Evolutionary conservation across 1,140 invertebrate genomes (phyloP).

Genomic region (Drosophila nigrodunni): DNA sequence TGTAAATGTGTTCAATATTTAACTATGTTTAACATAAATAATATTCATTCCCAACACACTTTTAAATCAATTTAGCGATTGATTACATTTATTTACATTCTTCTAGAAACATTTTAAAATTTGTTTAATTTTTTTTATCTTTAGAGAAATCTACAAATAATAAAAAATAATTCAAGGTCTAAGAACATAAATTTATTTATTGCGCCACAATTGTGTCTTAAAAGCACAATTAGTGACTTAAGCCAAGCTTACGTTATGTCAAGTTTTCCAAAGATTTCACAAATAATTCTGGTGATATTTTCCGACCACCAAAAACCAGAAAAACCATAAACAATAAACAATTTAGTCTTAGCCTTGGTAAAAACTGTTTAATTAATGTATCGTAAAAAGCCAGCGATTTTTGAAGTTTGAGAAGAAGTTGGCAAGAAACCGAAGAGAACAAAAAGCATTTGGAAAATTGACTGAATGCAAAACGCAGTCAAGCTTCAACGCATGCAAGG

Average conservation of each 20-base stretch:
- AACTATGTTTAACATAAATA: no score
- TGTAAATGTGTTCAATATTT: no score
- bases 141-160: not conserved
- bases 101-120: not conserved
- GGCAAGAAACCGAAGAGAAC: constrained; percentile 19
- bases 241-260: not conserved
- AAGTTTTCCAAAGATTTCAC: not conserved
- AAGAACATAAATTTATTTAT: not conserved
- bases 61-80: no score
- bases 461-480: constrained; percentile 67
- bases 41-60: no score
- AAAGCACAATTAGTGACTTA: constrained; percentile 21
- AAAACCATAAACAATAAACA: not conserved
- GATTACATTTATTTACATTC: no score
- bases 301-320: not conserved
- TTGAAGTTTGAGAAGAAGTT: constrained; percentile 12
- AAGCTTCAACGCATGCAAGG: constrained; percentile 74
- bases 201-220: constrained; percentile 22
- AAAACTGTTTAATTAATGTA: constrained; percentile 57
- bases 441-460: constrained; percentile 41
- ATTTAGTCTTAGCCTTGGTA: constrained; percentile 25
- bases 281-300: constrained; percentile 29
- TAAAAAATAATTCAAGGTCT: constrained; percentile 17
- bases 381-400: constrained; percentile 64
- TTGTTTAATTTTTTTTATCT: not conserved